Conservation (phyloP, 2,113 vertebrate genomes). For the Platysteira castanea region DNA sequence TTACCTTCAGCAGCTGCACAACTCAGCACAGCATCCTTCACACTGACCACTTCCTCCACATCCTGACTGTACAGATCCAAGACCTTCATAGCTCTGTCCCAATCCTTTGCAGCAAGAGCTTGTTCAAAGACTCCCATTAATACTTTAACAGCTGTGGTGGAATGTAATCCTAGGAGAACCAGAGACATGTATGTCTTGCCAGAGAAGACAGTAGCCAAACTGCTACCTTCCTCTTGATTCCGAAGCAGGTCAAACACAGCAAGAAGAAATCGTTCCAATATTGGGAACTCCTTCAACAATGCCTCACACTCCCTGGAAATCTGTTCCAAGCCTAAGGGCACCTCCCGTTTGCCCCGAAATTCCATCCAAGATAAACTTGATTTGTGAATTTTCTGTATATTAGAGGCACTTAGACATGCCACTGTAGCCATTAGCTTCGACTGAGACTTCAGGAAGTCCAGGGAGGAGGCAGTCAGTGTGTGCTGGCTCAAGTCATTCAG, state of each 20-base stretch:
- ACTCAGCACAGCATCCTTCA: constrained; percentile 84
- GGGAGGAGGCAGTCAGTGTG: constrained; percentile 82
- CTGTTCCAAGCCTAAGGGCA: constrained; percentile 81
- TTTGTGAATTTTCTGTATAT: constrained; percentile 69
- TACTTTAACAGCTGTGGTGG: constrained; percentile 66
- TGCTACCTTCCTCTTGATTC: constrained; percentile 50
- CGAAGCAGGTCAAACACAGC: constrained; percentile 80
- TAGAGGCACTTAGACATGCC: constrained; percentile 81
- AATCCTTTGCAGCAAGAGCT: constrained; percentile 76
- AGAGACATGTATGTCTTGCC: constrained; percentile 76
- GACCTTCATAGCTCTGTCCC: constrained; percentile 80
- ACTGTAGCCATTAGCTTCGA: constrained; percentile 81
- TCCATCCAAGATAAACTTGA: constrained; percentile 81
- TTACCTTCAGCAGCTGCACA: constrained; percentile 85
- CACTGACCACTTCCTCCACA: constrained; percentile 67
- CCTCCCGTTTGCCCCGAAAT: constrained; percentile 85
- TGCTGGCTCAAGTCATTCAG: constrained; percentile 62
- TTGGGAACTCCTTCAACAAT: constrained; percentile 83
- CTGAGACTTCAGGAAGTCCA: constrained; percentile 87
- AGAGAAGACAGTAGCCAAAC: constrained; percentile 73
- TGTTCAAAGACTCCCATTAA: constrained; percentile 82
- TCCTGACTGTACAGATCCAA: constrained; percentile 80
- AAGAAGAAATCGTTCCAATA: constrained; percentile 78
- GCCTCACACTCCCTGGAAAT: constrained; percentile 82
- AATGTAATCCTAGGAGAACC: constrained; percentile 85